phyloP scores from a whole-genome alignment of 30 jellyfish, hydroid and myxozoan species.

The Hydractinia echinata region DNA sequence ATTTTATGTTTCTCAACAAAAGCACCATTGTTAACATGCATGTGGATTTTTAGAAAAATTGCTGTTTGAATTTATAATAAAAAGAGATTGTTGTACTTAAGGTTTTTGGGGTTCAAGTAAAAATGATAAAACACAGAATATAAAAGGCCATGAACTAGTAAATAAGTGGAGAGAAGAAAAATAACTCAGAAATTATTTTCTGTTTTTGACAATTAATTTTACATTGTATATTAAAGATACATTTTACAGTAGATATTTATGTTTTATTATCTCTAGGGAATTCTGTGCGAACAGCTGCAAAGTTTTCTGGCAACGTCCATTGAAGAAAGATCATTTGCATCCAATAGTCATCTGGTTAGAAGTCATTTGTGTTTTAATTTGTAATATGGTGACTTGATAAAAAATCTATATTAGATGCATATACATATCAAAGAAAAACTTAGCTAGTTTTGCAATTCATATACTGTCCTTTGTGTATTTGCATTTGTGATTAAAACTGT shows the following conservation, averaged over 20 bases:
- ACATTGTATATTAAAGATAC: not conserved
- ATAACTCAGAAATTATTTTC: too few species aligned
- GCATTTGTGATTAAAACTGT: too few species aligned
- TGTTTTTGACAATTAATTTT: too few species aligned
- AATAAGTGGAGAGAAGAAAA: too few species aligned
- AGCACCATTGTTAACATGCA: too few species aligned
- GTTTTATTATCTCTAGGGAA: not conserved
- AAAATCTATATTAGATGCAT: not conserved
- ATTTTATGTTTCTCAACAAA: not conserved
- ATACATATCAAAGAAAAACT: not conserved
- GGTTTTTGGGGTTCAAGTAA: too few species aligned
- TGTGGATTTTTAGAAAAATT: too few species aligned
- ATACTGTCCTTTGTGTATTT: not conserved
- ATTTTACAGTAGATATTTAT: not conserved
- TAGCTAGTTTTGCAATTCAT: not conserved
- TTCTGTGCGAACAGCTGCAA: not conserved
- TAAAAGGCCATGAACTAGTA: too few species aligned
- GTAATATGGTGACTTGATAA: too few species aligned
- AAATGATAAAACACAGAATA: too few species aligned
- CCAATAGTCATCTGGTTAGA: conserved; percentile 6
- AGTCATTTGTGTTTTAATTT: not conserved
- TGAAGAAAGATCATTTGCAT: conserved; percentile 1
- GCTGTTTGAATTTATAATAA: too few species aligned
- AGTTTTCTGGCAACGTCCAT: not conserved
- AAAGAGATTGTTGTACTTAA: too few species aligned